A percentile compares a stretch with the other conserved stretches of the same genome.
phyloP scores from a whole-genome alignment of 2,797 vertebrate genomes.

The Muscicapa comitata region DNA sequence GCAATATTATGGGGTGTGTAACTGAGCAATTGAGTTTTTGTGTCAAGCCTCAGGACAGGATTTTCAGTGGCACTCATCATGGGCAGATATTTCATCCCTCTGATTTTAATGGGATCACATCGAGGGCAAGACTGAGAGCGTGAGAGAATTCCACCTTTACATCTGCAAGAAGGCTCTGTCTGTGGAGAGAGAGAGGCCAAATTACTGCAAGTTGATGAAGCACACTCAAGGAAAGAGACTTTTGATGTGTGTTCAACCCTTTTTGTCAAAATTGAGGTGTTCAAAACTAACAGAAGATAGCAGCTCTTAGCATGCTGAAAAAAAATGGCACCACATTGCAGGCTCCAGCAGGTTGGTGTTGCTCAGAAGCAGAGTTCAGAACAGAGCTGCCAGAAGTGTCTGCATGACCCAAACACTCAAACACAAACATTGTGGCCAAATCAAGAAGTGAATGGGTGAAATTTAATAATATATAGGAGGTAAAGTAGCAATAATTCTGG shows the following conservation, averaged over 20 bases:
- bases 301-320: background rate
- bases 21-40: background rate
- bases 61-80: background rate
- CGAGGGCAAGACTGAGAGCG: background rate
- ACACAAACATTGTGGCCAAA: background rate
- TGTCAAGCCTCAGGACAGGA: background rate
- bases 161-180: background rate
- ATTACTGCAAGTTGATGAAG: background rate
- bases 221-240: background rate
- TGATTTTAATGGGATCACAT: slow-evolving; percentile 43
- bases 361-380: background rate
- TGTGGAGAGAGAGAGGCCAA: background rate
- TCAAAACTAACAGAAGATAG: background rate
- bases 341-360: background rate
- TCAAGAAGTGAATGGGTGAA: background rate
- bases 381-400: background rate
- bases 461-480: background rate
- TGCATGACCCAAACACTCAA: background rate
- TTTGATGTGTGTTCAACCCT: background rate
- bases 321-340: background rate
- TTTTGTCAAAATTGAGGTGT: background rate
- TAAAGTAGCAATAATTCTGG: background rate
- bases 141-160: background rate
- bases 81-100: background rate
- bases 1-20: background rate